These are phyloP conservation scores for Triplophysa yarkandensis DNA, from an alignment of 2,797 vertebrate species.

Conservation along the genomic window DNA sequence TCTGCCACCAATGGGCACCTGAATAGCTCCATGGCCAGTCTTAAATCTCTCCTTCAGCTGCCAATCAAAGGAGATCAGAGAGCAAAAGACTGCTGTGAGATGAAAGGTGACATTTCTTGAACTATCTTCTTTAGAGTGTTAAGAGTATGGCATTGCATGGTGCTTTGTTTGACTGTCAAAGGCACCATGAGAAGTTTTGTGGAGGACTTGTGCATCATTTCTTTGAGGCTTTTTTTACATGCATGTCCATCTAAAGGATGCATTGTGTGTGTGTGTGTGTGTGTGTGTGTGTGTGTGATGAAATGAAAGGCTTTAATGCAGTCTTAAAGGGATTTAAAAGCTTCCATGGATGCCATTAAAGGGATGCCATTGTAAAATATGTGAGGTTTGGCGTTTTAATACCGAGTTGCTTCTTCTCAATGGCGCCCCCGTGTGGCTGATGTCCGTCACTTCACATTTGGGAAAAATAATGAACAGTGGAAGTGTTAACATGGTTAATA, in stretches of 20 bases:
- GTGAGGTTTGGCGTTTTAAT: conserved; percentile 39
- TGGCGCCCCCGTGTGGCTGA: conserved; percentile 22
- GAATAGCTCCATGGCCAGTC: conserved; percentile 81
- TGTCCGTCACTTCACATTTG: not conserved
- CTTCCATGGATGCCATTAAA: conserved; percentile 44
- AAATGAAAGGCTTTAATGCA: conserved; percentile 1
- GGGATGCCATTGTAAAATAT: conserved; percentile 43
- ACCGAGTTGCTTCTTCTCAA: not conserved
- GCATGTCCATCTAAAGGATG: not conserved
- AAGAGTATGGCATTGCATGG: no score
- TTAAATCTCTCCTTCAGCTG: conserved; percentile 88
- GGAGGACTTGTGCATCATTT: not conserved
- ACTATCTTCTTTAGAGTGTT: not conserved
- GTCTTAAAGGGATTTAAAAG: conserved; percentile 45
- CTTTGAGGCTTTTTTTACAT: not conserved
- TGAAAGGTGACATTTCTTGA: conserved; percentile 72
- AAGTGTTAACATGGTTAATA: not conserved
- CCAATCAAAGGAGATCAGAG: conserved; percentile 86
- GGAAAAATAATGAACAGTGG: not conserved
- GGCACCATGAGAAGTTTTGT: not conserved
- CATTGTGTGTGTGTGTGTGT: not conserved
- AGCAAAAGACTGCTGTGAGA: conserved; percentile 82
- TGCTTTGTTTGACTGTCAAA: no score
- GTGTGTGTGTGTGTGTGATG: not conserved
- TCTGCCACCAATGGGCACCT: conserved; percentile 74